Conservation (phyloP, 2,113 vertebrate genomes). For the Apeltes quadracus region DNA sequence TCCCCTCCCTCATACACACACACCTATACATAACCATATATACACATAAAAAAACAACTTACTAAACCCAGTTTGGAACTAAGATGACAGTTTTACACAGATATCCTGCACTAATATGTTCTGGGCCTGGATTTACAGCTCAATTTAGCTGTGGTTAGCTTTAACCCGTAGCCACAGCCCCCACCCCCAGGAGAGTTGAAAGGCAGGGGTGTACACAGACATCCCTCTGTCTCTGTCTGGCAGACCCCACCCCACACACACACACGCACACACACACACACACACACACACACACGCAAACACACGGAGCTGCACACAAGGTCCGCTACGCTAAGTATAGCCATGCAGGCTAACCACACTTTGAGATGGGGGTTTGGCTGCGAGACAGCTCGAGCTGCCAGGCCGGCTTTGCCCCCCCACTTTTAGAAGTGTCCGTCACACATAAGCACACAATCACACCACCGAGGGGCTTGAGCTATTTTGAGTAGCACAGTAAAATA, state of each 20-base stretch:
- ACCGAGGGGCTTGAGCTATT: conserved; percentile 58
- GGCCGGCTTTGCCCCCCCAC: conserved; percentile 19
- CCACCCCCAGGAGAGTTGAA: conserved; percentile 59
- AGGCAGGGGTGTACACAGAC: conserved; percentile 62
- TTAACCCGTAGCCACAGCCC: conserved; percentile 63
- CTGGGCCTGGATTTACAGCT: conserved; percentile 48
- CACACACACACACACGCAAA: conserved; percentile 40
- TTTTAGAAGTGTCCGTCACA: conserved; percentile 71
- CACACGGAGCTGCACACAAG: conserved; percentile 33
- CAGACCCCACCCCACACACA: conserved; percentile 45
- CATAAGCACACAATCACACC: conserved; percentile 67
- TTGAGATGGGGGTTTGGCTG: conserved; percentile 64
- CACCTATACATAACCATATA: not conserved
- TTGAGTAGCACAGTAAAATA: conserved; percentile 56
- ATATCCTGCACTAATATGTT: conserved; percentile 42
- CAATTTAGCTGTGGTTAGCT: conserved; percentile 69
- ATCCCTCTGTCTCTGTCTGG: conserved; percentile 65
- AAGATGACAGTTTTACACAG: conserved; percentile 48
- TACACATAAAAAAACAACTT: conserved; percentile 6
- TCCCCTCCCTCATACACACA: not conserved
- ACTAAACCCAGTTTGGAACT: conserved; percentile 9
- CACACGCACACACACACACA: conserved; percentile 38
- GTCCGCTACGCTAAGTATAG: conserved; percentile 70
- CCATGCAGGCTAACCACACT: conserved; percentile 69
- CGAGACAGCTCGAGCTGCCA: conserved; percentile 49